A percentile compares a stretch with the other conserved stretches of the same genome.
Evolutionary conservation across 2,888 invertebrate species (phyloP).

Genomic region (Folsomia manolachei): DNA sequence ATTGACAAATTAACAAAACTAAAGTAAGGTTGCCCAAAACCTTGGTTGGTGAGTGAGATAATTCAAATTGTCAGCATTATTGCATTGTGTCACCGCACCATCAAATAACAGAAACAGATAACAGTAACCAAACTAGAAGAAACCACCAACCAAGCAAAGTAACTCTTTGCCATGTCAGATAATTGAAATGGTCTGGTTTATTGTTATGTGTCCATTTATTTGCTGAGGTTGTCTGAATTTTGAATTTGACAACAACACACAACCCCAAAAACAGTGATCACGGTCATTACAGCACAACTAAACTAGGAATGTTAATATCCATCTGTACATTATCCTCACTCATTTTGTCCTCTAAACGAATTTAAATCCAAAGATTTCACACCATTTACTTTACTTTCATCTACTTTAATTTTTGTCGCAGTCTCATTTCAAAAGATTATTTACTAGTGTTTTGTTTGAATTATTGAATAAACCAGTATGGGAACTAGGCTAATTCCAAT

Average conservation of each 20-base stretch:
- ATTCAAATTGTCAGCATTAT: conserved; percentile 15
- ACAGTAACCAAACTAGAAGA: not conserved
- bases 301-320: not conserved
- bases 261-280: not conserved
- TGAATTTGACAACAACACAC: not conserved
- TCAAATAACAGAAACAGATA: not conserved
- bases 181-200: conserved; percentile 19
- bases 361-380: too few species aligned
- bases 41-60: conserved; percentile 17
- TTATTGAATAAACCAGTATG: not conserved
- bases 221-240: not conserved
- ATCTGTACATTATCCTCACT: too few species aligned
- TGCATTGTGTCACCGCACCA: conserved; percentile 15
- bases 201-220: conserved; percentile 12
- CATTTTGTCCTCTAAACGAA: too few species aligned
- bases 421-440: not conserved
- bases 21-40: conserved; percentile 14
- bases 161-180: too few species aligned
- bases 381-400: too few species aligned
- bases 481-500: conserved; percentile 14
- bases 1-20: not conserved
- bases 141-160: not conserved
- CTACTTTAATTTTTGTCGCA: too few species aligned
- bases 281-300: not conserved
- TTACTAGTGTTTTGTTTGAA: not conserved